Conservation (phyloP, 2,113 vertebrate genomes). For the Xiphophorus maculatus region DNA sequence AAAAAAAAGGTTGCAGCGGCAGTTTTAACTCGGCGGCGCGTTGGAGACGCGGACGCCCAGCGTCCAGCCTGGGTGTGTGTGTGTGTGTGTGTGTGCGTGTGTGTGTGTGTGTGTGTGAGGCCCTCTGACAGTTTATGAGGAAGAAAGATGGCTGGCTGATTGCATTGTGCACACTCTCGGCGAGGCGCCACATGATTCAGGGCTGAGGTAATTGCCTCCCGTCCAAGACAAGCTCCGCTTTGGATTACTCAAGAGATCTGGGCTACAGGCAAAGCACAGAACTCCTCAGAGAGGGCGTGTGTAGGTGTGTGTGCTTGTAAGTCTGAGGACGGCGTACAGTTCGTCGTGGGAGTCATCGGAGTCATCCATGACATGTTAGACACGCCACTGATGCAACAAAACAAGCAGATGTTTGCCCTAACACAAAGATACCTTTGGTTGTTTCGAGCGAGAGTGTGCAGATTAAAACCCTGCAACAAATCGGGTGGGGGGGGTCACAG, state of each 20-base stretch:
- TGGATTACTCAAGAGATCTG: slow-evolving; percentile 49
- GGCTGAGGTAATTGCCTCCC: slow-evolving; percentile 74
- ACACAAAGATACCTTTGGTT: slow-evolving; percentile 13
- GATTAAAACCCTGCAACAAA: slow-evolving; percentile 43
- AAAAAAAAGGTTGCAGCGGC: neutral
- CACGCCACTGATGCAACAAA: neutral
- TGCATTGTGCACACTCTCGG: slow-evolving; percentile 64
- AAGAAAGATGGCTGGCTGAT: slow-evolving; percentile 68
- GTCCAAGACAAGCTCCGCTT: slow-evolving; percentile 55
- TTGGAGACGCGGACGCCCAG: slow-evolving; percentile 16
- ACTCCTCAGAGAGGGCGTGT: neutral
- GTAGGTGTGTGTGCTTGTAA: neutral
- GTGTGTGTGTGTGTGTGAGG: slow-evolving; percentile 42
- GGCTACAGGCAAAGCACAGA: slow-evolving; percentile 44
- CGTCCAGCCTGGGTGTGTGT: slow-evolving; percentile 23
- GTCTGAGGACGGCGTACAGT: slow-evolving; percentile 1
- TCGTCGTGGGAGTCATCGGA: neutral
- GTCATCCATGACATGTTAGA: neutral
- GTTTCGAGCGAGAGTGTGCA: neutral
- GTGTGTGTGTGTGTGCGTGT: neutral
- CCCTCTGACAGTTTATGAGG: slow-evolving; percentile 68
- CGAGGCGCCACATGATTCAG: slow-evolving; percentile 68
- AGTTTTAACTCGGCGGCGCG: slow-evolving; percentile 2
- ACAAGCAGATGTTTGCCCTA: neutral
- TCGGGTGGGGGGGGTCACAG: slow-evolving; percentile 24